Conservation (phyloP, 2,797 vertebrate species). For the Bovichtus variegatus region DNA sequence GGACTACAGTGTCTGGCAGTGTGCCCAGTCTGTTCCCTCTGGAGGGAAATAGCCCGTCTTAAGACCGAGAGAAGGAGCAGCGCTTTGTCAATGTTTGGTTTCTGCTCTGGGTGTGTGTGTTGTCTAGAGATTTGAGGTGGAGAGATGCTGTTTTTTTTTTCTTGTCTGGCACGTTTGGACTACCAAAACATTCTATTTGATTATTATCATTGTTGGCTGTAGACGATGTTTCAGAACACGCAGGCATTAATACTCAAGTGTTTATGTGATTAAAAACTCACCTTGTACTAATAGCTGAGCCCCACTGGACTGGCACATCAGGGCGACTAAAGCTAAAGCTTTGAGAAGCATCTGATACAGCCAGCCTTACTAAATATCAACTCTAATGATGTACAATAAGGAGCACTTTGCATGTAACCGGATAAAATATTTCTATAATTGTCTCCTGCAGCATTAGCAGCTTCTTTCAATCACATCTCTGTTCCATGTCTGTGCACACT, state of each 20-base stretch:
- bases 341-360: neutral
- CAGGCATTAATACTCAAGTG: neutral
- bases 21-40: constrained; percentile 67
- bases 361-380: neutral
- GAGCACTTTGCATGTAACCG: neutral
- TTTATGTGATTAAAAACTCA: neutral
- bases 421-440: neutral
- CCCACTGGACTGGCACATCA: neutral
- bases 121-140: constrained; percentile 8
- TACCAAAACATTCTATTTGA: neutral
- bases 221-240: neutral
- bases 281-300: neutral
- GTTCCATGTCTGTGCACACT: constrained; percentile 4
- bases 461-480: neutral
- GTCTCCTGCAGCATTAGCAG: neutral
- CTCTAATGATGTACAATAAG: neutral
- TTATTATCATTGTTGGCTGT: neutral
- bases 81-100: constrained; percentile 79
- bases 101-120: constrained; percentile 27
- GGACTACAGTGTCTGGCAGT: constrained; percentile 67
- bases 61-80: constrained; percentile 75
- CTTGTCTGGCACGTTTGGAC: neutral
- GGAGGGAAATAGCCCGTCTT: constrained; percentile 67
- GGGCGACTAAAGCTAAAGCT: neutral
- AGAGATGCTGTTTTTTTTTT: neutral